Conservation (phyloP, 2,888 invertebrate genomes). For the Acrobasis repandana region DNA sequence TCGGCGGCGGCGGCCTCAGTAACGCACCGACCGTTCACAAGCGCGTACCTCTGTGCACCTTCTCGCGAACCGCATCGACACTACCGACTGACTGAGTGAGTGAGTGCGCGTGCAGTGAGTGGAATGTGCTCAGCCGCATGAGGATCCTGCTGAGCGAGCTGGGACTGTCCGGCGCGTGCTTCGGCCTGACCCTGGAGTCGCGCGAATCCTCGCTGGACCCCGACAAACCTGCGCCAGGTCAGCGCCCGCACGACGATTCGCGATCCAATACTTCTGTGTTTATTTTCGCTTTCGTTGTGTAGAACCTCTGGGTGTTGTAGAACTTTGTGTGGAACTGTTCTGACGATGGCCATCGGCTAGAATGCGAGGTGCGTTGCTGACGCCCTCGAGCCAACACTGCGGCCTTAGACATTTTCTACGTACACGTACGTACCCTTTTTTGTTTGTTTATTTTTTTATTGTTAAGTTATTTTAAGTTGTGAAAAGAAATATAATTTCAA, state of each 20-base stretch:
- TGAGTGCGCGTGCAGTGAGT: constrained; percentile 81
- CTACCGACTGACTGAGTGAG: constrained; percentile 69
- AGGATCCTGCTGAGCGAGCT: constrained; percentile 83
- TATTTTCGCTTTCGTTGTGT: constrained; percentile 83
- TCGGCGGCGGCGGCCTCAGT: constrained; percentile 82
- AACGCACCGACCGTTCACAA: constrained; percentile 80
- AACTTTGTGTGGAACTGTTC: constrained; percentile 78
- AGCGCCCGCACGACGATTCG: constrained; percentile 76
- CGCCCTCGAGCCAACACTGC: constrained; percentile 79
- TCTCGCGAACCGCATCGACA: constrained; percentile 59
- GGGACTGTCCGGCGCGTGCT: constrained; percentile 81
- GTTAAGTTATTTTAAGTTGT: constrained; percentile 45
- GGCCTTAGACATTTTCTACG: constrained; percentile 76
- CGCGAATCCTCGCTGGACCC: constrained; percentile 76
- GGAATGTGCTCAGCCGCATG: constrained; percentile 82
- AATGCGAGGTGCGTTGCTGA: constrained; percentile 82
- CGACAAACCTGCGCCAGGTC: constrained; percentile 80
- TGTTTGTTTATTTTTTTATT: constrained; percentile 56
- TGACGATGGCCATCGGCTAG: constrained; percentile 82
- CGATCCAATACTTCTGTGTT: constrained; percentile 77
- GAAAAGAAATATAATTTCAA: constrained; percentile 37
- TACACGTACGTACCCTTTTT: constrained; percentile 78
- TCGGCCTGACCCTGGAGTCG: constrained; percentile 81
- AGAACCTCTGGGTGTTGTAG: constrained; percentile 78
- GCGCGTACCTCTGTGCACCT: constrained; percentile 72